Percentiles rank a stretch among this genome's conserved stretches.
Conservation (phyloP, 1,140 invertebrate species). For the Olivierus martensii region DNA sequence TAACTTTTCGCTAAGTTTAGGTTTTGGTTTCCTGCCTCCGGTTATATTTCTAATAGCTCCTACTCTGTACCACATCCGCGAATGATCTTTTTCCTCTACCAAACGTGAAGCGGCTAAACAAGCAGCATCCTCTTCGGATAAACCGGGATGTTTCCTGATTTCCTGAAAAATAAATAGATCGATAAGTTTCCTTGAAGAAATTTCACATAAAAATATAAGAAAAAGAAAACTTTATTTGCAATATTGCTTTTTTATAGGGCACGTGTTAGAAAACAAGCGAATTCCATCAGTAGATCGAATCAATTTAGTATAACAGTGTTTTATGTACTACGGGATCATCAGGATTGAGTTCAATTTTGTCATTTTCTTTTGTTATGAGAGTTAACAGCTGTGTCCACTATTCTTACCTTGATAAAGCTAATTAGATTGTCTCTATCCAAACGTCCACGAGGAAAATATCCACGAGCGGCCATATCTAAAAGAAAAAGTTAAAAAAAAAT, state of each 20-base stretch:
- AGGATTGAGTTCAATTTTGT: too few relatives aligned
- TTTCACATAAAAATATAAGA: background rate
- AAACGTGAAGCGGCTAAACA: slow-evolving; percentile 41
- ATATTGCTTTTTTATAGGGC: background rate
- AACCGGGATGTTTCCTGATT: slow-evolving; percentile 39
- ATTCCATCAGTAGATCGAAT: too few relatives aligned
- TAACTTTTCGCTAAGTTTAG: slow-evolving; percentile 14
- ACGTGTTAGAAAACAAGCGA: background rate
- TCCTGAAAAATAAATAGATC: slow-evolving; percentile 26
- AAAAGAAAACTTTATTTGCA: background rate
- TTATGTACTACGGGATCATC: too few relatives aligned
- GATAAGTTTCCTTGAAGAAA: background rate
- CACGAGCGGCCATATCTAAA: slow-evolving; percentile 11
- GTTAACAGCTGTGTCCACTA: background rate
- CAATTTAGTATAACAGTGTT: too few relatives aligned
- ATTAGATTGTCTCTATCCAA: slow-evolving; percentile 35
- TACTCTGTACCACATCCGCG: slow-evolving; percentile 45
- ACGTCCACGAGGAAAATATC: slow-evolving; percentile 34
- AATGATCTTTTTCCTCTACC: slow-evolving; percentile 37
- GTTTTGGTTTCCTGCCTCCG: slow-evolving; percentile 36
- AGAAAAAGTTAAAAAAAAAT: background rate
- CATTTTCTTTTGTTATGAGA: background rate
- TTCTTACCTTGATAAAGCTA: slow-evolving; percentile 32
- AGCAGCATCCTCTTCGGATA: slow-evolving; percentile 44
- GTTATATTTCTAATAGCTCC: slow-evolving; percentile 40